Percentiles rank a stretch among this genome's conserved stretches.
Conservation (phyloP, 2,888 invertebrate genomes). For the Tuberolachnus salignus region DNA sequence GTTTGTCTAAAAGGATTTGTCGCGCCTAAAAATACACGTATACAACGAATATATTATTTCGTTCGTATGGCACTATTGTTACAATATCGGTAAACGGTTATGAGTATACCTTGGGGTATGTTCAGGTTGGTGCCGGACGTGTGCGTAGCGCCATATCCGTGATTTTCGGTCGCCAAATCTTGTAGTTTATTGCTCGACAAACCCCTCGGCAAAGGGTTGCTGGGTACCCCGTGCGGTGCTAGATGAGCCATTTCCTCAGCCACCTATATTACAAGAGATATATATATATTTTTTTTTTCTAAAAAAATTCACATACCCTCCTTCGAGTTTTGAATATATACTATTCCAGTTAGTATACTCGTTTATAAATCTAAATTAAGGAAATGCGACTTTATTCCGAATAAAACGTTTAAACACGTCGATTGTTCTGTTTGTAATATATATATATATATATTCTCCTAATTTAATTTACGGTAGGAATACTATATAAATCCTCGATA, state of each 20-base stretch:
- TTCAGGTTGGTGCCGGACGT: constrained; percentile 49
- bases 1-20: constrained; percentile 50
- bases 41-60: neutral
- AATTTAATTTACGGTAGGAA: too few species aligned
- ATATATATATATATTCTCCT: too few species aligned
- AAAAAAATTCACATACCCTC: too few species aligned
- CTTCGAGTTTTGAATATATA: too few species aligned
- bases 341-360: too few species aligned
- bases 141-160: constrained; percentile 73
- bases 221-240: constrained; percentile 94
- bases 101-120: constrained; percentile 38
- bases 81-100: too few species aligned
- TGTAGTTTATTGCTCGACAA: constrained; percentile 81
- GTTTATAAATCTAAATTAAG: too few species aligned
- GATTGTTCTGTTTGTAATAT: too few species aligned
- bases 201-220: constrained; percentile 86
- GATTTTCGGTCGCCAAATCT: constrained; percentile 77
- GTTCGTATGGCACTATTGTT: neutral
- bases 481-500: too few species aligned
- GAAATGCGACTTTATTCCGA: too few species aligned
- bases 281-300: too few species aligned
- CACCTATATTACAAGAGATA: constrained; percentile 61
- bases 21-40: constrained; percentile 3
- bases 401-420: too few species aligned
- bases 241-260: constrained; percentile 82